Conservation (phyloP, 2,797 vertebrate genomes). For the Uromys caudimaculatus region DNA sequence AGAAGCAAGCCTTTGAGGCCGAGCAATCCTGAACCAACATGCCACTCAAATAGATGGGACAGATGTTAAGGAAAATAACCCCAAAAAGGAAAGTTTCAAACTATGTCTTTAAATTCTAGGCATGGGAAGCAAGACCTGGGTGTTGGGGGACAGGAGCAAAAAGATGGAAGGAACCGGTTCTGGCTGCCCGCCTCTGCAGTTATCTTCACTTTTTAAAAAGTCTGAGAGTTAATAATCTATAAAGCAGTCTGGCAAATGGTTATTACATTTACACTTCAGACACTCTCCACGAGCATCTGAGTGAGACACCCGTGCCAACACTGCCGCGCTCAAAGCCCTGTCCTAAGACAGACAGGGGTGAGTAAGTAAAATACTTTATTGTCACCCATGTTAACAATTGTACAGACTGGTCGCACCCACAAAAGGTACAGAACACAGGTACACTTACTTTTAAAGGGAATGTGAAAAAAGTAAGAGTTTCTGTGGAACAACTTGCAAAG, state of each 20-base stretch:
- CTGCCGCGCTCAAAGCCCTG: neutral
- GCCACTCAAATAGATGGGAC: conserved; percentile 61
- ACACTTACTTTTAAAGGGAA: conserved; percentile 54
- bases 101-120: neutral
- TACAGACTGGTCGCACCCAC: conserved; percentile 44
- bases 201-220: neutral
- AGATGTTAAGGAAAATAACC: conserved; percentile 56
- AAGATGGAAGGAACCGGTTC: neutral
- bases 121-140: neutral
- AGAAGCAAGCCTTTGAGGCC: conserved; percentile 57
- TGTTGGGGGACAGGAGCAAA: neutral
- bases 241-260: neutral
- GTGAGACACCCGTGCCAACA: neutral
- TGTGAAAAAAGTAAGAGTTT: conserved; percentile 26
- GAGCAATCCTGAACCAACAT: conserved; percentile 20
- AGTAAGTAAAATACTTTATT: conserved; percentile 44
- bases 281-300: neutral
- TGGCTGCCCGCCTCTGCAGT: neutral
- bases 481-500: conserved; percentile 32
- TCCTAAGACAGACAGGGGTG: neutral
- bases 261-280: neutral
- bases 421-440: conserved; percentile 32
- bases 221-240: neutral
- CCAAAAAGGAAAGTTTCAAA: conserved; percentile 61
- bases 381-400: neutral